Conservation (phyloP, 2,888 invertebrate genomes). For the Erebia epiphron region DNA sequence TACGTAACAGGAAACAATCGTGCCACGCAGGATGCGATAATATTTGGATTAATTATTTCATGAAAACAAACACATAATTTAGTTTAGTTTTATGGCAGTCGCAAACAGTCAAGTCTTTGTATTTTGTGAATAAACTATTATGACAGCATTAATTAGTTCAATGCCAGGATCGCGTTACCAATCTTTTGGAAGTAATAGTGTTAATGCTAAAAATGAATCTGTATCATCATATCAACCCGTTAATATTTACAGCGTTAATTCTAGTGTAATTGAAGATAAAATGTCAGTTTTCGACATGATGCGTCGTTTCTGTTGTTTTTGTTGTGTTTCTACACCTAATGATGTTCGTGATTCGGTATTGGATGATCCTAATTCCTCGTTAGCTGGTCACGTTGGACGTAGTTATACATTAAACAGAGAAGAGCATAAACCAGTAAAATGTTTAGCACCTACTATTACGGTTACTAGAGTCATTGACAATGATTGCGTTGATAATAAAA, state of each 20-base stretch:
- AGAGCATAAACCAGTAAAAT: conserved; percentile 37
- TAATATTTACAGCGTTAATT: conserved; percentile 58
- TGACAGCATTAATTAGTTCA: conserved; percentile 54
- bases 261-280: conserved; percentile 44
- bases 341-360: conserved; percentile 52
- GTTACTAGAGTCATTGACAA: conserved; percentile 52
- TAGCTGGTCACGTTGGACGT: conserved; percentile 58
- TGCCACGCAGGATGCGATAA: conserved; percentile 70
- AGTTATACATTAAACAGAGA: conserved; percentile 63
- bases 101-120: conserved; percentile 47
- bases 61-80: conserved; percentile 54
- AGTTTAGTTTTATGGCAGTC: conserved; percentile 44
- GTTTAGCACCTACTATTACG: conserved; percentile 44
- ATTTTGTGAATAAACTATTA: conserved; percentile 52
- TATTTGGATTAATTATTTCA: conserved; percentile 63
- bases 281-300: conserved; percentile 51
- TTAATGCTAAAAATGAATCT: conserved; percentile 46
- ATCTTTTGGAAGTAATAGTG: conserved; percentile 57
- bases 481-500: conserved; percentile 51
- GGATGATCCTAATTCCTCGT: conserved; percentile 59
- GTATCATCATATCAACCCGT: conserved; percentile 52
- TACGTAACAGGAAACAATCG: conserved; percentile 70
- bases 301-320: conserved; percentile 54
- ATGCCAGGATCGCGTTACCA: conserved; percentile 56
- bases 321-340: conserved; percentile 51